Conservation (phyloP, 2,888 invertebrate species). For the Pandemis cinnamomeana region DNA sequence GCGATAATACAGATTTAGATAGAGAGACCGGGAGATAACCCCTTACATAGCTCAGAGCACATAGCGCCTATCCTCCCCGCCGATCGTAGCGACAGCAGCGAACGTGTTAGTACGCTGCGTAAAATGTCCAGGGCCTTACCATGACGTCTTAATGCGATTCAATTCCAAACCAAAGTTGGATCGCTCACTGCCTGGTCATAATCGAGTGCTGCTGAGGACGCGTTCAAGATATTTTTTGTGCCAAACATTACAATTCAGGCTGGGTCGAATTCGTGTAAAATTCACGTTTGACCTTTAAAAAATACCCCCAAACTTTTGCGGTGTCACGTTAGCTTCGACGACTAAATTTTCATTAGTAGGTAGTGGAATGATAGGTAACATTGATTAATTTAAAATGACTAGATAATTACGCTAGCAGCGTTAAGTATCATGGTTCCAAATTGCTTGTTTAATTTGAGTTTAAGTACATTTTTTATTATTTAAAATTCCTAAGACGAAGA, state of each 20-base stretch:
- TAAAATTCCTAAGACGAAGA: neutral
- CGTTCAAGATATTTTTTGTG: too few relatives aligned
- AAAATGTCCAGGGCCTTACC: too few relatives aligned
- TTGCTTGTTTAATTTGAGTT: conserved; percentile 20
- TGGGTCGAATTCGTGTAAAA: too few relatives aligned
- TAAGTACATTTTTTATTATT: conserved; percentile 9
- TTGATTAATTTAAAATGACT: neutral
- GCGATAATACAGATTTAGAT: conserved; percentile 84
- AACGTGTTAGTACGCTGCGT: neutral
- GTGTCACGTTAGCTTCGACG: neutral
- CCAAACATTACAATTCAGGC: too few relatives aligned
- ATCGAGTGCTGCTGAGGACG: too few relatives aligned
- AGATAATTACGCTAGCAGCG: neutral
- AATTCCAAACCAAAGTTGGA: too few relatives aligned
- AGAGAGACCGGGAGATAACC: conserved; percentile 80
- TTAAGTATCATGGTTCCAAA: conserved; percentile 32
- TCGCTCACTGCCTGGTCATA: too few relatives aligned
- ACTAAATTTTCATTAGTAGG: too few relatives aligned
- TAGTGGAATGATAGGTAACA: too few relatives aligned
- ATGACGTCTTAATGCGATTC: too few relatives aligned
- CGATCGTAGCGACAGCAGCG: conserved; percentile 58
- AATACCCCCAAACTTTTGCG: neutral
- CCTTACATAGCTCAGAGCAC: conserved; percentile 82
- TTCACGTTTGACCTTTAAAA: neutral
- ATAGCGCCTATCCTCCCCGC: conserved; percentile 73